phyloP scores from a whole-genome alignment of 2,113 vertebrate genomes.

The Campylomormyrus tamandua region DNA sequence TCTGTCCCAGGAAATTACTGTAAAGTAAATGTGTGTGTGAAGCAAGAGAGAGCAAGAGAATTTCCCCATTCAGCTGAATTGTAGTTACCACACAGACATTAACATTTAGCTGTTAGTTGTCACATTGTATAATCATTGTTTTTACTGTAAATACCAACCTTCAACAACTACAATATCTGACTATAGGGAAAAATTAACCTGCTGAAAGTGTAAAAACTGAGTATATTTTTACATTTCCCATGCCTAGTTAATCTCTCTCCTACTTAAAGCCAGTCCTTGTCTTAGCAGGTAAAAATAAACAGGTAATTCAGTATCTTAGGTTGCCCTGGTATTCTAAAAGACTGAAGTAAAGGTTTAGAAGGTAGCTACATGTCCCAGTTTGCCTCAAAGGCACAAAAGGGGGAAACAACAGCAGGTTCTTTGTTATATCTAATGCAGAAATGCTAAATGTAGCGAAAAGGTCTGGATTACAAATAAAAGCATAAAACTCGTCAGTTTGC shows the following conservation, averaged over 20 bases:
- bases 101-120: background rate
- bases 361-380: background rate
- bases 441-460: background rate
- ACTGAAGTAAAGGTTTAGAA: background rate
- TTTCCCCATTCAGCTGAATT: background rate
- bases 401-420: background rate
- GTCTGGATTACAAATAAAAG: background rate
- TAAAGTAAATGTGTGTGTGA: constrained; percentile 10
- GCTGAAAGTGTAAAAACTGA: background rate
- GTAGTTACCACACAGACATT: background rate
- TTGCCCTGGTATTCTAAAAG: background rate
- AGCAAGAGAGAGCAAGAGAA: background rate
- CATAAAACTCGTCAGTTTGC: background rate
- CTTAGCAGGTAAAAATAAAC: background rate
- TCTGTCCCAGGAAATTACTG: constrained; percentile 41
- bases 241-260: background rate
- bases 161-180: background rate
- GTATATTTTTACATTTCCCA: background rate
- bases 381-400: background rate
- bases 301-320: background rate
- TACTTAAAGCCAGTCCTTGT: background rate
- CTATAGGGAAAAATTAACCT: background rate
- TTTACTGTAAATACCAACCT: background rate
- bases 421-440: background rate
- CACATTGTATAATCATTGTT: background rate